Evolutionary conservation across 2,113 vertebrate species (phyloP), one percentile per base, ranked within the genome.

Genomic region (Scalopus aquaticus): DNA sequence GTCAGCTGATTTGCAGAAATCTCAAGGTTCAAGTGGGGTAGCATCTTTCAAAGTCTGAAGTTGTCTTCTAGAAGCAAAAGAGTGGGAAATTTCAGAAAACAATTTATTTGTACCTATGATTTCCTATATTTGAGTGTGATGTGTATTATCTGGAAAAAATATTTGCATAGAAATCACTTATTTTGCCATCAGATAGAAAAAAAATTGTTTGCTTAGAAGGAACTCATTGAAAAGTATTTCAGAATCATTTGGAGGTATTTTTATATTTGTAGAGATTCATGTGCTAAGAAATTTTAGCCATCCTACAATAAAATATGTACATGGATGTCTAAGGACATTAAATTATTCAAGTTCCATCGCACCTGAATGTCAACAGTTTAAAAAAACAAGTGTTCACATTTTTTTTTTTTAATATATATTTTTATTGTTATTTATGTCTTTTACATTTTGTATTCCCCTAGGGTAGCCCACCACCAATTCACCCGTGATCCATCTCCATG

Each of bases 191-290:
- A 84, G 39, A 65, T 58, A 56, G 17, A 94, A n/a, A 15, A 84
- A 81, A 17, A 79, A 67, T 20, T 46, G 26, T 56, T 67, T 88
- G 13, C 3, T 76, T 76, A 42, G 44, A 69, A 89, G 12, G 37
- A 20, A 72, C 80, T 64, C 20, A 84, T 39, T 2, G 12, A 78
- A 60, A 74, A 62, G 30, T n/a, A 54, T 92, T 86, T 86, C 35
- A 83, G 67, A 85, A 77, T 93, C 44, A 86, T 62, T 82, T 84
- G 44, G 70, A 80, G 58, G 60, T 88, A 62, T 93, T 91, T 86
- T 88, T 93, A 58, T 93, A 95, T 76, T 77, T 76, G 79, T 15
- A 85, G 16, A 58, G 35, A 93, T 87, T 79, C 39, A 39, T 54
- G n/a, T 42, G 39, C 44, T 73, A 92, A 67, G 30, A 73, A 26